These are phyloP conservation scores for Sarcophaga bullata DNA, from an alignment of 1,140 invertebrate genomes.

Conservation along the genomic window DNA sequence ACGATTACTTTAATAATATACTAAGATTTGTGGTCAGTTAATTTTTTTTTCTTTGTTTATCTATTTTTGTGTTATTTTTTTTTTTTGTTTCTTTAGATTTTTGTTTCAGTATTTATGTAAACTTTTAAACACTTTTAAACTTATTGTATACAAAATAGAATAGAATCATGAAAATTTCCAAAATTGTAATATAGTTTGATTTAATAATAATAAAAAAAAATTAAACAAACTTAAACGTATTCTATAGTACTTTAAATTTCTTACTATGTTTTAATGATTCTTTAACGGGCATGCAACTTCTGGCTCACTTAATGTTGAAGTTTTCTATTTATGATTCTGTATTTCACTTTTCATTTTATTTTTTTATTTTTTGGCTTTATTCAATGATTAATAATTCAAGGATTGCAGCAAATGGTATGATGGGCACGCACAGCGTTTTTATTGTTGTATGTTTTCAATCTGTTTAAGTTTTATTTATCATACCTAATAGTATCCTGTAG, in stretches of 20 bases:
- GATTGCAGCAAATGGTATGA: constrained; percentile 31
- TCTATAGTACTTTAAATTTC: background rate
- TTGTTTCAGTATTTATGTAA: background rate
- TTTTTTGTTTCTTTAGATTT: background rate
- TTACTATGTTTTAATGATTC: background rate
- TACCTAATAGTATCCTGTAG: constrained; percentile 62
- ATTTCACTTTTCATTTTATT: constrained; percentile 47
- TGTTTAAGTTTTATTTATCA: background rate
- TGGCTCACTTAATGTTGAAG: background rate
- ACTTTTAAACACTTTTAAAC: constrained; percentile 1
- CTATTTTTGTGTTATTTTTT: too few relatives aligned
- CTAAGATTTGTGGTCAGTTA: background rate
- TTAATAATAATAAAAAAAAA: background rate
- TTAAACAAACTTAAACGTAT: background rate
- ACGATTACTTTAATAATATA: background rate
- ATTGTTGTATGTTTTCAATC: constrained; percentile 27
- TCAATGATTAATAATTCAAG: constrained; percentile 47
- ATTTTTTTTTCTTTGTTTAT: background rate
- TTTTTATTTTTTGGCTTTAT: constrained; percentile 51
- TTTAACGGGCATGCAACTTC: background rate
- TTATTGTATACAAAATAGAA: constrained; percentile 1
- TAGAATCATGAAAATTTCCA: background rate
- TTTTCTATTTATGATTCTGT: background rate
- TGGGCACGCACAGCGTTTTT: constrained; percentile 60
- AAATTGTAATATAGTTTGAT: background rate